These are phyloP conservation scores for Lasioglossum marginatum DNA, from an alignment of 2,888 invertebrate genomes.

Conservation along the genomic window DNA sequence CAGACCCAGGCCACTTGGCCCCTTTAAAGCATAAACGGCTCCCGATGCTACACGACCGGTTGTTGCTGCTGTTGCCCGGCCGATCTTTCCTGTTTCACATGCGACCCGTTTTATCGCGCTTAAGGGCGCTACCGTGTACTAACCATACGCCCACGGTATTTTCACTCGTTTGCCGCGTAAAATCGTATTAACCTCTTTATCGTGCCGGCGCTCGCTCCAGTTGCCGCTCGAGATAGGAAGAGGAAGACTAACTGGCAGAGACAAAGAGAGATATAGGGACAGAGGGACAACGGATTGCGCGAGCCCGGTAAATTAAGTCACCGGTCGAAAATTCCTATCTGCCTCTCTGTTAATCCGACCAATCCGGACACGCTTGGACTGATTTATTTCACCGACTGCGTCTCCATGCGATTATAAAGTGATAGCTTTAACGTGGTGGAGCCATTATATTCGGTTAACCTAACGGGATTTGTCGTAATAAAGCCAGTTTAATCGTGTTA, in stretches of 20 bases:
- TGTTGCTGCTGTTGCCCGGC: not conserved
- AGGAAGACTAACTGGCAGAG: slow-evolving; percentile 2
- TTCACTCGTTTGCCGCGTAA: slow-evolving; percentile 49
- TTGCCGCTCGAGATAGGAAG: slow-evolving; percentile 18
- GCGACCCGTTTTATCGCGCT: slow-evolving; percentile 55
- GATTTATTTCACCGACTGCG: slow-evolving; percentile 23
- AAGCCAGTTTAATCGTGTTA: not conserved
- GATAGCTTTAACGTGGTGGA: not conserved
- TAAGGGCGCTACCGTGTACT: slow-evolving; percentile 29
- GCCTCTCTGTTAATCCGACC: not conserved
- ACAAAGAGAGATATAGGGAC: not conserved
- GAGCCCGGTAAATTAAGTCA: slow-evolving; percentile 25
- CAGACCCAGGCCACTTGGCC: slow-evolving; percentile 10
- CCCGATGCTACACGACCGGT: not conserved
- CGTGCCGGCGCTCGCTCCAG: slow-evolving; percentile 13
- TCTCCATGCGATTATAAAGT: not conserved
- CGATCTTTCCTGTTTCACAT: slow-evolving; percentile 35
- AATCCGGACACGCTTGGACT: not conserved
- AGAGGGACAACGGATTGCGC: not conserved
- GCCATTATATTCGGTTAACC: not conserved
- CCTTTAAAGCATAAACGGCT: slow-evolving; percentile 44
- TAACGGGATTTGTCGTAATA: not conserved
- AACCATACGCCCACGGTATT: slow-evolving; percentile 13
- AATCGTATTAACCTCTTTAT: slow-evolving; percentile 58
- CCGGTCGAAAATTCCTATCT: slow-evolving; percentile 27